phyloP scores from a whole-genome alignment of 2,797 vertebrate genomes.

The Vireo griseus region DNA sequence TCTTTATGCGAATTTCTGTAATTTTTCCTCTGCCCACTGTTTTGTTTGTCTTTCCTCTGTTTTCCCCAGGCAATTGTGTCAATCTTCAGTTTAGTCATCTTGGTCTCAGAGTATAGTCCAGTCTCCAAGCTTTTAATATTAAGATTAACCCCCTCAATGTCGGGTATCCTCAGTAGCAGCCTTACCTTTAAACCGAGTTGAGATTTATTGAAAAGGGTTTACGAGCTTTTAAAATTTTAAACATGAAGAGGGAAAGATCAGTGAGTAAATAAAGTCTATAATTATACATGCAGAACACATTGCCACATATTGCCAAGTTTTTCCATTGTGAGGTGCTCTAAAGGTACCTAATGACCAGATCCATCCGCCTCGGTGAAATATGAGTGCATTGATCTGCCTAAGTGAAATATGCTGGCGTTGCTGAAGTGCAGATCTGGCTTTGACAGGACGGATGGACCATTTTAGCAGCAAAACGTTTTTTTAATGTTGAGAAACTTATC shows the following conservation, averaged over 20 bases:
- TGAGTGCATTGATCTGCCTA: background rate
- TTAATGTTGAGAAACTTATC: background rate
- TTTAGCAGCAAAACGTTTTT: background rate
- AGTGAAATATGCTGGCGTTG: background rate
- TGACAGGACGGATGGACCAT: background rate
- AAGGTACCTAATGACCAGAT: background rate
- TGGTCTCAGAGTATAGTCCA: background rate
- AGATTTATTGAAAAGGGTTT: background rate
- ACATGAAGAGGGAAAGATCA: background rate
- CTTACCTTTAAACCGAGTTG: background rate
- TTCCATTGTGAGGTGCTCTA: rapidly evolving
- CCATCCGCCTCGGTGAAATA: background rate
- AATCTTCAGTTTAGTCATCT: background rate
- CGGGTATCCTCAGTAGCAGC: background rate
- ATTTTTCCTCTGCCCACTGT: background rate
- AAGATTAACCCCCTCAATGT: background rate
- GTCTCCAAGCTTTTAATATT: background rate
- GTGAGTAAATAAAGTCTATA: background rate
- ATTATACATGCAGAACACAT: background rate
- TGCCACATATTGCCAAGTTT: background rate
- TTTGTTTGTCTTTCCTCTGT: background rate
- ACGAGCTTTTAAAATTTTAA: background rate
- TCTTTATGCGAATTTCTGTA: background rate
- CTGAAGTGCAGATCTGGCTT: background rate
- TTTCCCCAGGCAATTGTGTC: background rate